These are phyloP conservation scores for Aphelocoma californica DNA, from an alignment of 2,797 vertebrate genomes.

Conservation along the genomic window DNA sequence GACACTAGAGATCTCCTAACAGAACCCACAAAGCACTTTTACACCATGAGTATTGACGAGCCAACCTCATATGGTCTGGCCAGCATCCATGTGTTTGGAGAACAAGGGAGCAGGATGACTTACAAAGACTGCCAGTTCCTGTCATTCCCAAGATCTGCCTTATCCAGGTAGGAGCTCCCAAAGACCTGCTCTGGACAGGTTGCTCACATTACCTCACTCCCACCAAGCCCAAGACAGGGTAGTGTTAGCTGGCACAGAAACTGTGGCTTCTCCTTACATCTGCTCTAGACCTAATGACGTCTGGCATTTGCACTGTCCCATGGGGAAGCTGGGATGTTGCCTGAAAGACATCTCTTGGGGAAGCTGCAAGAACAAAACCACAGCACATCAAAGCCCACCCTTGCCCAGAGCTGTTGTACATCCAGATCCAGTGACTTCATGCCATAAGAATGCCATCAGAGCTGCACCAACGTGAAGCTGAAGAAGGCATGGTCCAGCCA, in stretches of 20 bases:
- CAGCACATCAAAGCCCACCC: background rate
- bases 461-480: background rate
- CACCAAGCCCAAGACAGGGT: background rate
- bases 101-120: background rate
- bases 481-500: background rate
- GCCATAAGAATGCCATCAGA: background rate
- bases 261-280: background rate
- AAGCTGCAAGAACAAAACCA: background rate
- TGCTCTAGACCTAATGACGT: background rate
- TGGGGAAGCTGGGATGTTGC: background rate
- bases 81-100: background rate
- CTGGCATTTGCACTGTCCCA: background rate
- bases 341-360: background rate
- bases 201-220: background rate
- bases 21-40: background rate
- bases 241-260: background rate
- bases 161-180: background rate
- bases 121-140: background rate
- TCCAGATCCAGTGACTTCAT: background rate
- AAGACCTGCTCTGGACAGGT: background rate
- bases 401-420: background rate
- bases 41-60: background rate
- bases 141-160: background rate
- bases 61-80: constrained; percentile 30
- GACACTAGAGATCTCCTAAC: constrained; percentile 21